Percentiles rank a stretch among this genome's conserved stretches.
phyloP scores from a whole-genome alignment of 2,888 invertebrate species.

The Argyresthia goedartella region DNA sequence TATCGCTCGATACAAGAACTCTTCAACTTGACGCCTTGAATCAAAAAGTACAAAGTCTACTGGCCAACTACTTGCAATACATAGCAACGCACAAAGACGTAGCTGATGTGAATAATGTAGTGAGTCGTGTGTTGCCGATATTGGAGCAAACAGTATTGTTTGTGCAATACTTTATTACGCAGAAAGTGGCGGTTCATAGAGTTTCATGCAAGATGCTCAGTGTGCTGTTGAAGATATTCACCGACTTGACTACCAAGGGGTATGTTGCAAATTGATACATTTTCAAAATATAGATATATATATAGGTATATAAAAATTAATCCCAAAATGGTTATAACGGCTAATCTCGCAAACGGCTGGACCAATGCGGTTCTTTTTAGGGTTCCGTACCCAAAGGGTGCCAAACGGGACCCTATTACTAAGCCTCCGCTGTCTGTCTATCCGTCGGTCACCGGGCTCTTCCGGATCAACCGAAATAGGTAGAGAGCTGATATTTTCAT shows the following conservation, averaged over 20 bases:
- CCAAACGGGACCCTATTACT: too few relatives aligned
- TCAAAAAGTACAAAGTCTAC: slow-evolving; percentile 43
- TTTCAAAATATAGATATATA: neutral
- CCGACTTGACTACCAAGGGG: slow-evolving; percentile 81
- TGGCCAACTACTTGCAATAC: slow-evolving; percentile 50
- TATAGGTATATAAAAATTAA: neutral
- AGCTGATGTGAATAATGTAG: slow-evolving; percentile 33
- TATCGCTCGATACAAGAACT: slow-evolving; percentile 71
- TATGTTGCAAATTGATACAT: slow-evolving; percentile 32
- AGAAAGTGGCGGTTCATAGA: slow-evolving; percentile 83
- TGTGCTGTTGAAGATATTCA: slow-evolving; percentile 85
- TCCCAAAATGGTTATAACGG: too few relatives aligned
- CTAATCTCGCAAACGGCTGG: too few relatives aligned
- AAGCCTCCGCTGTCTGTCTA: too few relatives aligned
- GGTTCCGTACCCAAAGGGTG: too few relatives aligned
- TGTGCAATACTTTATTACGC: slow-evolving; percentile 83
- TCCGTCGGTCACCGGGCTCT: too few relatives aligned
- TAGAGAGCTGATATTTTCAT: too few relatives aligned
- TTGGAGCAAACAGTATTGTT: slow-evolving; percentile 82
- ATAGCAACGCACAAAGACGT: slow-evolving; percentile 27
- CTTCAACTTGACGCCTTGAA: slow-evolving; percentile 68
- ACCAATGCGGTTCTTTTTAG: too few relatives aligned
- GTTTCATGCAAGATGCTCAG: slow-evolving; percentile 87
- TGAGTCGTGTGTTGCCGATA: slow-evolving; percentile 73
- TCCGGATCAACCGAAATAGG: too few relatives aligned